Conservation (phyloP, 2,797 vertebrate species). For the Sebastolobus alascanus region DNA sequence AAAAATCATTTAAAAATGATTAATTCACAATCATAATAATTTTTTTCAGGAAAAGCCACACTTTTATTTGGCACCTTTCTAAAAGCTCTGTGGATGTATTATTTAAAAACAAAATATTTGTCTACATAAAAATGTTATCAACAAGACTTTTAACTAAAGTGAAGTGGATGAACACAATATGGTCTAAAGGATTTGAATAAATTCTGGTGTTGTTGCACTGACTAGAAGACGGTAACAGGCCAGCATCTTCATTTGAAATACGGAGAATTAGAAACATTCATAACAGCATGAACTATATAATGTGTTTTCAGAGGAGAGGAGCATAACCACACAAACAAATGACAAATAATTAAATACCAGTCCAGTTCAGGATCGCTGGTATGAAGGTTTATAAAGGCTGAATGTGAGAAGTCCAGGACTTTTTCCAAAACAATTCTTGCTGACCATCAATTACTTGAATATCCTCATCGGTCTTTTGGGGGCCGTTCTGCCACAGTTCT, state of each 20-base stretch:
- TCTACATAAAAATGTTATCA: too few relatives aligned
- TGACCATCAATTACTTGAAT: conserved; percentile 32
- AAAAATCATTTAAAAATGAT: too few relatives aligned
- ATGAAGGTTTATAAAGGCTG: neutral
- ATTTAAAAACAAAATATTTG: too few relatives aligned
- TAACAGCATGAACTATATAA: neutral
- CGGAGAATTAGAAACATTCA: neutral
- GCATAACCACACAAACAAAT: neutral
- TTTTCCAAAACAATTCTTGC: conserved; percentile 1
- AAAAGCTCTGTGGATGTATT: too few relatives aligned
- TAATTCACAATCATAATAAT: too few relatives aligned
- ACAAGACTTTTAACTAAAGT: neutral
- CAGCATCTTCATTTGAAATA: neutral
- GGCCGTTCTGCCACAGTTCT: neutral
- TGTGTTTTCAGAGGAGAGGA: neutral
- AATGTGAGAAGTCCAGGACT: neutral
- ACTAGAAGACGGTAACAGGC: neutral
- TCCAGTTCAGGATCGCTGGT: neutral
- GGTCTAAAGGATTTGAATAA: neutral
- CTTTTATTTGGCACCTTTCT: too few relatives aligned
- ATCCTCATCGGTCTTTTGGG: conserved; percentile 16
- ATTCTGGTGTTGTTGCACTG: neutral
- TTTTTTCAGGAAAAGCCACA: too few relatives aligned
- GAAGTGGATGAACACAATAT: neutral
- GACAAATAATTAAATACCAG: neutral